Conservation (phyloP, 2,797 vertebrate species). For the Falco columbarius region DNA sequence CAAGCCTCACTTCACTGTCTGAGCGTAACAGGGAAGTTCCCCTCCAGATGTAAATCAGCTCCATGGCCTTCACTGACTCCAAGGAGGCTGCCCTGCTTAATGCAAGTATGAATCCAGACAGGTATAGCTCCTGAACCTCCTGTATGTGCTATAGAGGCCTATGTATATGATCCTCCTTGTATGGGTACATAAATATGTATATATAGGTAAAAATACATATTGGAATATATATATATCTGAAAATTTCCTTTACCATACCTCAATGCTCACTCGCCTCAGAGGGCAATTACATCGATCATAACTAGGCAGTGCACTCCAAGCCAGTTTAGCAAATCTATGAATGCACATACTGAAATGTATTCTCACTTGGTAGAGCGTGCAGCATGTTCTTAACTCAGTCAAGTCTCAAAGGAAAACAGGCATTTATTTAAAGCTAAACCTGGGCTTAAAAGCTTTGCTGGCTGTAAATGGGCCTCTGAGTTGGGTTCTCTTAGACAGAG, state of each 20-base stretch:
- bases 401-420: constrained; percentile 17
- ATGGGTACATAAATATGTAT: background rate
- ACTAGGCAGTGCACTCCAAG: background rate
- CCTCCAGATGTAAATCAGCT: background rate
- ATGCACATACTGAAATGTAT: background rate
- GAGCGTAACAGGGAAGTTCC: background rate
- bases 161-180: background rate
- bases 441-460: constrained; percentile 49
- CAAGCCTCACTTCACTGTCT: background rate
- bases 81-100: background rate
- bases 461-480: constrained; percentile 11
- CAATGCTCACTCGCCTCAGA: background rate
- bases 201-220: background rate
- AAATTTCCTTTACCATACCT: background rate
- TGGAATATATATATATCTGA: background rate
- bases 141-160: background rate
- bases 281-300: background rate
- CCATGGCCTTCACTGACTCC: background rate
- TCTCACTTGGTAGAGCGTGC: background rate
- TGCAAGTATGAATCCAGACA: background rate
- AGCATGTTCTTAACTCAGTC: background rate
- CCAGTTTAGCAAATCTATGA: background rate
- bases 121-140: background rate
- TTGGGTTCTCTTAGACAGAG: background rate
- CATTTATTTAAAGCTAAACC: constrained; percentile 55